These are phyloP conservation scores for Lasioglossum albipes DNA, from an alignment of 1,140 invertebrate genomes.

Conservation along the genomic window DNA sequence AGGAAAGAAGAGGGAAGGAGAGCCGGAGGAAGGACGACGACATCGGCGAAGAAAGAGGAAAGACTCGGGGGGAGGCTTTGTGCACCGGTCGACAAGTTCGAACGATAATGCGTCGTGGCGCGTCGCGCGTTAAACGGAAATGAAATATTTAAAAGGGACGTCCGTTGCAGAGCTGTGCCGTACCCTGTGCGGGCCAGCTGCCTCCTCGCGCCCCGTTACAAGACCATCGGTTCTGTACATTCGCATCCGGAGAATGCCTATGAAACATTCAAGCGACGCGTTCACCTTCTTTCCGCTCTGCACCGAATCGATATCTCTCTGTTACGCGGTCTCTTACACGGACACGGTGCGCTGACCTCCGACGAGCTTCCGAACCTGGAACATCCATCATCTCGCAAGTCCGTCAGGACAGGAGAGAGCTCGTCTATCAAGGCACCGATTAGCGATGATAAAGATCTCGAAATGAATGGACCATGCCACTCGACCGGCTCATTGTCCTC, in stretches of 20 bases:
- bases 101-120: background rate
- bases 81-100: conserved; percentile 17
- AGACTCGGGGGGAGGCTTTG: conserved; percentile 10
- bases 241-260: background rate
- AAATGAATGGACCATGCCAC: conserved; percentile 59
- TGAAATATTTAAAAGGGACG: conserved; percentile 36
- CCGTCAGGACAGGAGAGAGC: conserved; percentile 48
- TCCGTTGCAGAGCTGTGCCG: background rate
- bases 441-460: conserved; percentile 62
- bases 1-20: background rate
- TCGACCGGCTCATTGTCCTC: conserved; percentile 50
- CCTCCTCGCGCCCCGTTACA: too few relatives aligned
- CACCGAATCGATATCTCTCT: conserved; percentile 41
- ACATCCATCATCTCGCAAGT: conserved; percentile 62
- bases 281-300: conserved; percentile 11
- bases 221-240: conserved; percentile 1
- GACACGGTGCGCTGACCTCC: conserved; percentile 38
- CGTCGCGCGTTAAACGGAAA: conserved; percentile 23
- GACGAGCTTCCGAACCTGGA: conserved; percentile 36
- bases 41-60: background rate
- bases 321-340: conserved; percentile 29
- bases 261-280: conserved; percentile 9
- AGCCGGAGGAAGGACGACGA: background rate
- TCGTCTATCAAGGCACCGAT: conserved; percentile 63
- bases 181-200: too few relatives aligned